phyloP scores from a whole-genome alignment of 2,797 vertebrate genomes.

The Adelosebastes latens region DNA sequence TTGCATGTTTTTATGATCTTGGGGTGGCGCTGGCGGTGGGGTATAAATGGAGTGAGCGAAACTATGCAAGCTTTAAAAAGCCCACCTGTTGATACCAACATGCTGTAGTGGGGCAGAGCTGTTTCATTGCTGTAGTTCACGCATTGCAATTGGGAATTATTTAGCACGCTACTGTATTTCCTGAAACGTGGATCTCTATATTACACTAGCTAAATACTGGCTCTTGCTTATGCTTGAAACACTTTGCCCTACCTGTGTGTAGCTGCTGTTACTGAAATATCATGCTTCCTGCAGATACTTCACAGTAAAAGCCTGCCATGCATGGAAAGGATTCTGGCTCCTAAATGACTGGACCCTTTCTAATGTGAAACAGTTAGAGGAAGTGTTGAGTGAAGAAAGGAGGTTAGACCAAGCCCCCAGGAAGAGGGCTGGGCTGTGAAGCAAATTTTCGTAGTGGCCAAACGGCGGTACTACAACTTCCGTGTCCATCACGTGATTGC shows the following conservation, averaged over 20 bases:
- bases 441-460: no score
- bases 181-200: background rate
- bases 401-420: no score
- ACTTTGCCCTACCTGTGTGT: background rate
- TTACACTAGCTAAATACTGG: background rate
- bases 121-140: background rate
- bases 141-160: background rate
- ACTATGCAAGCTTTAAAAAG: background rate
- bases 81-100: background rate
- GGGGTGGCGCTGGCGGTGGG: background rate
- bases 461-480: no score
- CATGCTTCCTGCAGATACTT: background rate
- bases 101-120: background rate
- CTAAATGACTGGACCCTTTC: background rate
- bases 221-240: background rate
- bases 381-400: background rate
- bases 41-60: background rate
- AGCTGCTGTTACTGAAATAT: background rate
- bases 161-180: background rate
- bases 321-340: background rate
- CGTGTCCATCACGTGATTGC: no score
- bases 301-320: background rate
- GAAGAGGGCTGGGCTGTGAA: no score
- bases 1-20: slow-evolving; percentile 3
- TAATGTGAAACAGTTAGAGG: background rate